Percentiles rank a stretch among this genome's conserved stretches.
Conservation (phyloP, 2,797 vertebrate species). For the Gadopsis bispinosus region DNA sequence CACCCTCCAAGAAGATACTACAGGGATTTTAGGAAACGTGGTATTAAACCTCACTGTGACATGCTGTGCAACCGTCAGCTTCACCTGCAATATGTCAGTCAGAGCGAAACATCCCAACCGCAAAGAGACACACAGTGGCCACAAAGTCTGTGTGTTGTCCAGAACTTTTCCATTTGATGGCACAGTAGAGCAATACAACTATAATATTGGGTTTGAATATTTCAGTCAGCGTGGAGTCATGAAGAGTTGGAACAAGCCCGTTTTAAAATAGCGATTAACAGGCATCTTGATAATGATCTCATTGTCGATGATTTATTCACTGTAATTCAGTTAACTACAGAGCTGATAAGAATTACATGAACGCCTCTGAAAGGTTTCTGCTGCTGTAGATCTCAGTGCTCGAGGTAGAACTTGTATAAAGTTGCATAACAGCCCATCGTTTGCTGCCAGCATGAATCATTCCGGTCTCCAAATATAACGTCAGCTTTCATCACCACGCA, state of each 20-base stretch:
- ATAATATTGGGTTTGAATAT: neutral
- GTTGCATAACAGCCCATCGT: slow-evolving; percentile 53
- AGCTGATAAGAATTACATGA: neutral
- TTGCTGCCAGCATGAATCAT: slow-evolving; percentile 62
- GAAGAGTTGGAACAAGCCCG: neutral
- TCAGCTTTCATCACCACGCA: slow-evolving; percentile 36
- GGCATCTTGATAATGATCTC: neutral
- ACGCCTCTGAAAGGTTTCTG: neutral
- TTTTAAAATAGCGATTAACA: too few species aligned
- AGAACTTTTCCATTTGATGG: neutral
- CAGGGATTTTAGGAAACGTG: neutral
- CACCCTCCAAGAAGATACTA: neutral
- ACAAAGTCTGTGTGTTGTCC: too few species aligned
- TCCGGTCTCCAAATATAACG: slow-evolving; percentile 53
- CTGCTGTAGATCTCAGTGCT: neutral
- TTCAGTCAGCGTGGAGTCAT: neutral
- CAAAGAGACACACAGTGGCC: too few species aligned
- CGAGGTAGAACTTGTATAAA: slow-evolving; percentile 16
- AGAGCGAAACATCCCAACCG: too few species aligned
- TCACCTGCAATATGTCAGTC: too few species aligned
- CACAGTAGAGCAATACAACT: neutral
- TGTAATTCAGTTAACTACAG: neutral
- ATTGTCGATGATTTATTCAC: neutral
- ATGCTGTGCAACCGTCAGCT: neutral
- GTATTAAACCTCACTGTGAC: neutral